Evolutionary conservation across 2,888 invertebrate species (phyloP), one percentile per base, ranked within the genome.

Genomic region (Eucera pruinosa): DNA sequence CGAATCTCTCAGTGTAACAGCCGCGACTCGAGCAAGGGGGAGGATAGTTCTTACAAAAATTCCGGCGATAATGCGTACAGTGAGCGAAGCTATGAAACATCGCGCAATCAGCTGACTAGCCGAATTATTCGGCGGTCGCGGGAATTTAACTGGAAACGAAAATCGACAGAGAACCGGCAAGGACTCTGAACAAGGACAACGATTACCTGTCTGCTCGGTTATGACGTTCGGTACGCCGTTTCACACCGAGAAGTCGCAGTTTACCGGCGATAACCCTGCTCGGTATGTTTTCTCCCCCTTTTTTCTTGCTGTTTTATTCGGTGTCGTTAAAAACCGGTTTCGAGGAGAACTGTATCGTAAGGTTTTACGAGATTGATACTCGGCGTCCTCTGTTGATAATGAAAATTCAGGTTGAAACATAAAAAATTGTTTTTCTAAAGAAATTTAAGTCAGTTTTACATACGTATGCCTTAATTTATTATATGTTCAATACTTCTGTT

Each of bases 171-270:
- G 62, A 57, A 45, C 50, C 62, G 50, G 75, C 36, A 70, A 76
- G 45, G 64, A 76, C 52, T 69, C 75, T 13, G 52, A 58, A 13
- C 65, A n/a, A n/a, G n/a, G 58, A n/a, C 74, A 60, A 23, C 69
- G 73, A 30, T 75, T 68, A 47, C 77, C 83, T 15, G 72, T 80
- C 79, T 89, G 87, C 82, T 89, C 89, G 61, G 85, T 89, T 85
- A 91, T 91, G 91, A 91, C 91, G 77, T 92, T 89, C 83, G 87
- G 91, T 78, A 89, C 90, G 73, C 83, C 90, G 43, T 89, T 91
- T 73, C 87, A 90, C 81, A 88, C 77, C 69, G 91, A 91, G 66
- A 91, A 91, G 82, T 82, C 88, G 47, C 87, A 87, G 52, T 87
- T 90, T 72, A 82, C 88, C 79, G 85, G 82, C 78, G 89, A 89